A percentile compares a stretch with the other conserved stretches of the same genome.
Evolutionary conservation across 2,113 vertebrate genomes (phyloP).

Genomic region (Cervus canadensis): DNA sequence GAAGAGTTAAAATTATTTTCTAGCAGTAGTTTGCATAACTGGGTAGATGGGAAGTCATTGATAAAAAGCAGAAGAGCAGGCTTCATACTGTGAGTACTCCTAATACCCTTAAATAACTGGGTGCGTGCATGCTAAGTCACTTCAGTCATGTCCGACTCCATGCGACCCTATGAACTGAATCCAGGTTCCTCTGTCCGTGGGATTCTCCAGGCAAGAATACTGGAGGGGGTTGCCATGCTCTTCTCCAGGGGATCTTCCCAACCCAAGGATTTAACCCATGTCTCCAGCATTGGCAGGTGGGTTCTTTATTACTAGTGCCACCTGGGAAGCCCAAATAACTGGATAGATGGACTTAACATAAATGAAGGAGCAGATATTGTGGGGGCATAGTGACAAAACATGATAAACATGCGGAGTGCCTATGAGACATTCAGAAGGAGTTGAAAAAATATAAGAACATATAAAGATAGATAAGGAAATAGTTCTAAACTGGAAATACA

Average conservation of each 20-base stretch:
- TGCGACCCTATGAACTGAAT: not conserved
- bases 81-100: not conserved
- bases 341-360: not conserved
- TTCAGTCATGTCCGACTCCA: not conserved
- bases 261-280: not conserved
- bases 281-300: not conserved
- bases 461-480: not conserved
- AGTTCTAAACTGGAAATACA: not conserved
- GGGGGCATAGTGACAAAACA: not conserved
- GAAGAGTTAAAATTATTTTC: not conserved
- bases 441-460: not conserved
- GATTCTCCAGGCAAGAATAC: not conserved
- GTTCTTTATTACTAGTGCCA: not conserved
- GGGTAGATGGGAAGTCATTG: not conserved
- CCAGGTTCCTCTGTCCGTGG: not conserved
- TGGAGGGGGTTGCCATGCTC: not conserved
- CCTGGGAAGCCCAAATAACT: not conserved
- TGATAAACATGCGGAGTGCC: not conserved
- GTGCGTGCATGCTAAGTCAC: not conserved
- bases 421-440: not conserved
- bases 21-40: not conserved
- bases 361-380: not conserved
- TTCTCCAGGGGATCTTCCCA: not conserved
- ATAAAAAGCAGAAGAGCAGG: not conserved
- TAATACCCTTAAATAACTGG: not conserved